These are phyloP conservation scores for Plectropomus leopardus DNA, from an alignment of 2,113 vertebrate species.

Conservation along the genomic window DNA sequence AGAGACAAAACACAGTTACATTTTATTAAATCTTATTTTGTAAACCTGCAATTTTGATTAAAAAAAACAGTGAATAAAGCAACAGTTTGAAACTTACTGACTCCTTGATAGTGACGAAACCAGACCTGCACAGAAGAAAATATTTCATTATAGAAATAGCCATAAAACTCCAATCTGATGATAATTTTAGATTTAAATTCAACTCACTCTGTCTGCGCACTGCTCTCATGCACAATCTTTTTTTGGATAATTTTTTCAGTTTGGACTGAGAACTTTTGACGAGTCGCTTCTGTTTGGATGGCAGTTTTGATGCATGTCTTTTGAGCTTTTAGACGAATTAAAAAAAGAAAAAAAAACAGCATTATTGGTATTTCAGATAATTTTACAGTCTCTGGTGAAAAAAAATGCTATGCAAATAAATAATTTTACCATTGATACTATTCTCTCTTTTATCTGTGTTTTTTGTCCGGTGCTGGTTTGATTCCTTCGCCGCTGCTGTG, in stretches of 20 bases:
- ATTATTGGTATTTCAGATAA: neutral
- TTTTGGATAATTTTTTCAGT: slow-evolving; percentile 35
- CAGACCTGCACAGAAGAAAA: slow-evolving; percentile 71
- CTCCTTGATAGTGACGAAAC: slow-evolving; percentile 78
- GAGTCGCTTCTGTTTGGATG: slow-evolving; percentile 31
- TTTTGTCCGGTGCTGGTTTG: slow-evolving; percentile 30
- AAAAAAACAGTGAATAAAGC: neutral
- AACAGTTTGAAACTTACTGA: slow-evolving; percentile 74
- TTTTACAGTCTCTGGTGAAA: neutral
- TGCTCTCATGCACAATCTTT: slow-evolving; percentile 56
- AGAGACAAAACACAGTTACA: slow-evolving; percentile 22
- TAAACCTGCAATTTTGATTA: neutral
- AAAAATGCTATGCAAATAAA: neutral
- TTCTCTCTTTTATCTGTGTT: slow-evolving; percentile 39
- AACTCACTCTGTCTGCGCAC: slow-evolving; percentile 84
- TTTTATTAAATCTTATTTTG: neutral
- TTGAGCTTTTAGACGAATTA: slow-evolving; percentile 50
- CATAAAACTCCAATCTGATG: neutral
- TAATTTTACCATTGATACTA: slow-evolving; percentile 27
- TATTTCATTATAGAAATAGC: neutral
- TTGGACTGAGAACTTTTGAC: slow-evolving; percentile 26
- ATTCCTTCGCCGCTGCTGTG: slow-evolving; percentile 9
- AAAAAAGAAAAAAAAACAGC: neutral
- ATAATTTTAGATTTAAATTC: neutral
- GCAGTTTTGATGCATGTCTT: slow-evolving; percentile 32